Evolutionary conservation across 2,888 invertebrate species (phyloP), one percentile per base, ranked within the genome.

Genomic region (Pocota personata): DNA sequence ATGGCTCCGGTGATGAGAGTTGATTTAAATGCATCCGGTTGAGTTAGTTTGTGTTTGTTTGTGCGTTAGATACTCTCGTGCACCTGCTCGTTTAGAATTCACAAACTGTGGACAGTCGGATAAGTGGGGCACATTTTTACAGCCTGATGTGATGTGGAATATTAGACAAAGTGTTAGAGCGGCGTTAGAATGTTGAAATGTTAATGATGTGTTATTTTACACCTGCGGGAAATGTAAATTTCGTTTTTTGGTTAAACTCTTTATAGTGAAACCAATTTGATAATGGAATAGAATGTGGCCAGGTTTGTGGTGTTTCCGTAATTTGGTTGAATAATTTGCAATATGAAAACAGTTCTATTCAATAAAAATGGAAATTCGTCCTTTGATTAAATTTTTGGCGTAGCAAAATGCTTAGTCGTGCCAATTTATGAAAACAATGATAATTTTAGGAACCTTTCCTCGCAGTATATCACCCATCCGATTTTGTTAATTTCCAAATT

Each of bases 21-120:
- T 80, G 84, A 84, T 84, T 84, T 84, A 84, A 84, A 80, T 80
- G 75, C 84, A 84, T 84, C 84, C 80, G 84, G 71, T 69, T 80
- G 84, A 46, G 50, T 84, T 67, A 64, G 75, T 64, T 66, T 71
- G 71, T 71, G 80, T 69, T 67, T 77, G 69, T 71, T 57, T 69
- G 24, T 71, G 62, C 46, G 40, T 82, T 72, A 72, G 77, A 80
- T 46, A 50, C 35, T 16, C 40, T 48, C 27, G 27, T 37, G 55
- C 69, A 80, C 66, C 78, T 58, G 37, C 32, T 40, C 30, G n/a
- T 72, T 32, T 52, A 7, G 43, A 76, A 58, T 27, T 30, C 50
- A n/a, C n/a, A 30, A 67, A 60, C 60, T 52, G 73, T 71, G 57
- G 57, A 67, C 58, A 67, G 32, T 37, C 35, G 43, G 24, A 24